Percentiles rank a stretch among this genome's conserved stretches.
phyloP scores from a whole-genome alignment of 2,888 invertebrate genomes.

The Scelioninae gen. 2 region DNA sequence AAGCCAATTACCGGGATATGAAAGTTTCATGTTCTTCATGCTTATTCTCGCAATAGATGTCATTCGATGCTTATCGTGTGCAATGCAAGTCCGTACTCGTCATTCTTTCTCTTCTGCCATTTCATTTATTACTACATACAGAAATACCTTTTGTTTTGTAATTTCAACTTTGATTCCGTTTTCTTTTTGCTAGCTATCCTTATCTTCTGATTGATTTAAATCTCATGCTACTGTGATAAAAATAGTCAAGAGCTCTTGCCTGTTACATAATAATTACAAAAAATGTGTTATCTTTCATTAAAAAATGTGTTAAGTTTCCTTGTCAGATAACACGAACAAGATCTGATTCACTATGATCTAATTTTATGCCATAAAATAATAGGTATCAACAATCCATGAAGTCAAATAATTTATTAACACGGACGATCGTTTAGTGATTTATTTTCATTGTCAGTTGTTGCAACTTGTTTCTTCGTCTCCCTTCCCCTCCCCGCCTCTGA shows the following conservation, averaged over 20 bases:
- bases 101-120: conserved; percentile 1
- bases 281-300: not conserved
- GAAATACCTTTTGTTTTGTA: conserved; percentile 32
- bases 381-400: not conserved
- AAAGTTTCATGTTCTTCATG: conserved; percentile 37
- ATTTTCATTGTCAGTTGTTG: not conserved
- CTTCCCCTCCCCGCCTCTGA: too few species aligned
- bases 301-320: too few species aligned
- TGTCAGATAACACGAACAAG: too few species aligned
- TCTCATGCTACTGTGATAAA: conserved; percentile 63
- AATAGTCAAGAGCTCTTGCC: conserved; percentile 32
- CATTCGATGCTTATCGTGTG: conserved; percentile 30
- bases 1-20: conserved; percentile 59
- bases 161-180: conserved; percentile 45
- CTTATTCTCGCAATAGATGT: conserved; percentile 41
- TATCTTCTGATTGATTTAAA: conserved; percentile 47
- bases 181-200: conserved; percentile 1
- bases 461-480: not conserved
- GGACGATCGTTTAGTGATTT: not conserved
- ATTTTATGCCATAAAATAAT: too few species aligned
- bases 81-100: conserved; percentile 27
- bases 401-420: not conserved
- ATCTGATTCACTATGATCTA: too few species aligned
- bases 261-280: not conserved
- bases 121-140: too few species aligned